A percentile compares a stretch with the other conserved stretches of the same genome.
phyloP scores from a whole-genome alignment of 2,113 vertebrate genomes.

The Gambusia affinis region DNA sequence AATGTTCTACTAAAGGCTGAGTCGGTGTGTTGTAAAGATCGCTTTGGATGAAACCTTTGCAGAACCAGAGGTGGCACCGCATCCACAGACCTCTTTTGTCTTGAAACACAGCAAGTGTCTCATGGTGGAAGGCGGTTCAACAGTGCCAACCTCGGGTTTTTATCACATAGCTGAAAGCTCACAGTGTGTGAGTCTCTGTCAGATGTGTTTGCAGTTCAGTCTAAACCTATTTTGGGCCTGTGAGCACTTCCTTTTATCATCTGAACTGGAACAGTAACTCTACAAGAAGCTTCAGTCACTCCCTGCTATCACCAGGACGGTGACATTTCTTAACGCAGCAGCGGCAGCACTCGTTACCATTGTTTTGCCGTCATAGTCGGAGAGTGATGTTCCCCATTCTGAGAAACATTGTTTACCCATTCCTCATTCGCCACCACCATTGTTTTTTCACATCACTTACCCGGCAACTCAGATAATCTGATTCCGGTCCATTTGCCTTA shows the following conservation, averaged over 20 bases:
- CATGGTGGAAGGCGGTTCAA: background rate
- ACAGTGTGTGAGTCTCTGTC: slow-evolving; percentile 23
- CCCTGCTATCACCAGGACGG: slow-evolving; percentile 2
- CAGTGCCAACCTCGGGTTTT: slow-evolving; percentile 37
- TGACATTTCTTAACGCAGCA: slow-evolving; percentile 34
- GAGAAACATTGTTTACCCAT: slow-evolving; percentile 49
- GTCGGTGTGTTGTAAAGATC: background rate
- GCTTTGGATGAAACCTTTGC: slow-evolving; percentile 8
- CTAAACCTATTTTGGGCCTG: slow-evolving; percentile 66
- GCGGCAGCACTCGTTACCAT: slow-evolving; percentile 14
- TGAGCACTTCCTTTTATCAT: slow-evolving; percentile 71
- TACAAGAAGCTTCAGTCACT: slow-evolving; percentile 39
- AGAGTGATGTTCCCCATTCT: slow-evolving; percentile 53
- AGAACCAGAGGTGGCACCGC: slow-evolving; percentile 9
- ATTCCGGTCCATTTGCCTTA: background rate
- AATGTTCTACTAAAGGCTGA: background rate
- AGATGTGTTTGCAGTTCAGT: slow-evolving; percentile 42
- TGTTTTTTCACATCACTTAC: slow-evolving; percentile 39
- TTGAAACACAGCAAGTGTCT: background rate
- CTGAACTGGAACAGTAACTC: slow-evolving; percentile 47
- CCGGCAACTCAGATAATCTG: background rate
- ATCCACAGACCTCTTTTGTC: background rate
- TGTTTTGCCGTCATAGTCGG: slow-evolving; percentile 13
- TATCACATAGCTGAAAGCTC: slow-evolving; percentile 25
- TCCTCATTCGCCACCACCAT: slow-evolving; percentile 35